phyloP scores from a whole-genome alignment of 2,113 vertebrate species.

The Benitochromis conjunctus region DNA sequence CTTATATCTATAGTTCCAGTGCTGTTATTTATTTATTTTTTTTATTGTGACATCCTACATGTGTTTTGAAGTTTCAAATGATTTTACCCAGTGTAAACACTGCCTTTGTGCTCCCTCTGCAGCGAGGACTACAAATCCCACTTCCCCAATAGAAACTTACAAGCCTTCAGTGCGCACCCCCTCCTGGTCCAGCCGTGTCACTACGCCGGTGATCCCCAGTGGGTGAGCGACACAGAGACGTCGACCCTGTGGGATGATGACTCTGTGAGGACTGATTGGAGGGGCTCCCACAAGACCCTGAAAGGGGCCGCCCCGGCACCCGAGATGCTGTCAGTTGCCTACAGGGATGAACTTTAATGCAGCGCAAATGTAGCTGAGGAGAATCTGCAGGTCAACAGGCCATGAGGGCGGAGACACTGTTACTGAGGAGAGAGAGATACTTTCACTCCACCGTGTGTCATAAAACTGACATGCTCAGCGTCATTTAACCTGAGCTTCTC shows the following conservation, averaged over 20 bases:
- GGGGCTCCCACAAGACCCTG: conserved; percentile 86
- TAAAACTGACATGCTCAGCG: background rate
- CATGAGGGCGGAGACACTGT: background rate
- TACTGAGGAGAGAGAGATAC: background rate
- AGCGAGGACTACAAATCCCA: conserved; percentile 89
- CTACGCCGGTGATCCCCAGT: conserved; percentile 85
- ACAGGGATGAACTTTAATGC: conserved; percentile 84
- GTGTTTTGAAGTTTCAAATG: background rate
- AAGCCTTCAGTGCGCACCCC: conserved; percentile 83
- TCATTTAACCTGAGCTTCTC: background rate
- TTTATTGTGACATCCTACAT: background rate
- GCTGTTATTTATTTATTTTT: background rate
- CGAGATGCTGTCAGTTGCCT: conserved; percentile 63
- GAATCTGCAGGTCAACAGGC: background rate
- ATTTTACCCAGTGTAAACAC: background rate
- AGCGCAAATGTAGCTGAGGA: background rate
- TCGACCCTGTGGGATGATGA: conserved; percentile 95
- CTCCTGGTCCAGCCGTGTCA: conserved; percentile 89
- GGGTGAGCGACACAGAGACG: conserved; percentile 96
- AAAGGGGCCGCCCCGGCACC: conserved; percentile 68
- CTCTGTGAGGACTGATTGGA: conserved; percentile 82
- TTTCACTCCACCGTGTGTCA: background rate
- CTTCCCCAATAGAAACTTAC: conserved; percentile 83
- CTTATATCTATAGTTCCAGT: background rate
- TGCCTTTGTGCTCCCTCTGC: background rate